Evolutionary conservation across 2,113 vertebrate species (phyloP).

Genomic region (Myrmophylax atrothorax): DNA sequence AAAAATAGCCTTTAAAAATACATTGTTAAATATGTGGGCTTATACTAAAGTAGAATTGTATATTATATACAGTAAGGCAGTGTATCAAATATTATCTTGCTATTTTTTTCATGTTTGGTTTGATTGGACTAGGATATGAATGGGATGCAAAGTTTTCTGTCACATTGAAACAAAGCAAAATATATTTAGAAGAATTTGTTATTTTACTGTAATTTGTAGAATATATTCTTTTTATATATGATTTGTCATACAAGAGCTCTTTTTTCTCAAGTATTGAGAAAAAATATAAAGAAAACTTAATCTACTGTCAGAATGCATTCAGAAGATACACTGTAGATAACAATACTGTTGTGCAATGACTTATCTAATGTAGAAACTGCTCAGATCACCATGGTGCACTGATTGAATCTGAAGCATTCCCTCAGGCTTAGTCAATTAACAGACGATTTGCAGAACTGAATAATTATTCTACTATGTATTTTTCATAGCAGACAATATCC

Average conservation of each 20-base stretch:
- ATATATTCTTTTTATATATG: conserved; percentile 4
- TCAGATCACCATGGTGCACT: not conserved
- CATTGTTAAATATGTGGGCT: conserved; percentile 52
- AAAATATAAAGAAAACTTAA: not conserved
- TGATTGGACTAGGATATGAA: not conserved
- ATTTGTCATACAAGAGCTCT: conserved; percentile 1
- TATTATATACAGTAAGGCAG: conserved; percentile 81
- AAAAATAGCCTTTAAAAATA: conserved; percentile 82
- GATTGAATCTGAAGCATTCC: not conserved
- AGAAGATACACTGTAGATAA: not conserved
- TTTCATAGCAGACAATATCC: conserved; percentile 2
- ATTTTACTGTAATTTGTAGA: not conserved
- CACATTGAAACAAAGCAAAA: conserved; percentile 29
- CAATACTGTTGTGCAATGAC: not conserved
- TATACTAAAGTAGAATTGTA: conserved; percentile 69
- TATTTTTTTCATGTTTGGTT: conserved; percentile 27
- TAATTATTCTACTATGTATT: not conserved
- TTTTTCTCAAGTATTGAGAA: conserved; percentile 20
- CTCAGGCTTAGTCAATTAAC: not conserved
- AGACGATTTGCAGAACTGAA: not conserved
- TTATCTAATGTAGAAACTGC: not conserved
- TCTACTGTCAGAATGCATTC: conserved; percentile 1
- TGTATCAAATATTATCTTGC: conserved; percentile 22
- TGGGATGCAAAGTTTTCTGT: conserved; percentile 4
- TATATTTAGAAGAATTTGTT: not conserved